phyloP scores from a whole-genome alignment of 2,888 invertebrate species.

The Petrolisthes cinctipes region DNA sequence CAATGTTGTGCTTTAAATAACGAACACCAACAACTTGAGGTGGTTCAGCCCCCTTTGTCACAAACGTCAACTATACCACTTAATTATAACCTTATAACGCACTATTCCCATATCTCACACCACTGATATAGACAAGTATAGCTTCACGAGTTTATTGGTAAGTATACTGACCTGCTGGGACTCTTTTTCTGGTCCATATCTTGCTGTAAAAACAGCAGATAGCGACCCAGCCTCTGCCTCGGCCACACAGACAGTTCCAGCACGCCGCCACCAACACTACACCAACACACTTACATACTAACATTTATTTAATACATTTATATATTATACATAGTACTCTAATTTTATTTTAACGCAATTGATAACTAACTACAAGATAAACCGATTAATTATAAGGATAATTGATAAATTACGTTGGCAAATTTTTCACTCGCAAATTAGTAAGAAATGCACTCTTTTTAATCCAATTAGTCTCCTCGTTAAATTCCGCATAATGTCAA shows the following conservation, averaged over 20 bases:
- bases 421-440: no score
- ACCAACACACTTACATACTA: not conserved
- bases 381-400: no score
- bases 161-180: slow-evolving; percentile 53
- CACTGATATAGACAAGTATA: not conserved
- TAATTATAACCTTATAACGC: not conserved
- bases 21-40: not conserved
- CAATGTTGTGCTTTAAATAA: not conserved
- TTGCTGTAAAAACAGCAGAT: slow-evolving; percentile 56
- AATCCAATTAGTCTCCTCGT: no score
- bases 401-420: no score
- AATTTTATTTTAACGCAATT: no score
- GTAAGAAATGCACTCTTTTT: no score
- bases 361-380: no score
- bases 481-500: no score
- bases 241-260: slow-evolving; percentile 50
- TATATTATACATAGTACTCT: not conserved
- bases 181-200: slow-evolving; percentile 63
- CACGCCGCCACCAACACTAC: not conserved
- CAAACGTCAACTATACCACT: slow-evolving; percentile 29
- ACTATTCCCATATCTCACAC: not conserved
- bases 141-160: not conserved
- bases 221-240: slow-evolving; percentile 43
- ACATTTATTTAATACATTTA: not conserved
- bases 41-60: slow-evolving; percentile 45